Conservation (phyloP, 2,888 invertebrate species). For the Troides helena region DNA sequence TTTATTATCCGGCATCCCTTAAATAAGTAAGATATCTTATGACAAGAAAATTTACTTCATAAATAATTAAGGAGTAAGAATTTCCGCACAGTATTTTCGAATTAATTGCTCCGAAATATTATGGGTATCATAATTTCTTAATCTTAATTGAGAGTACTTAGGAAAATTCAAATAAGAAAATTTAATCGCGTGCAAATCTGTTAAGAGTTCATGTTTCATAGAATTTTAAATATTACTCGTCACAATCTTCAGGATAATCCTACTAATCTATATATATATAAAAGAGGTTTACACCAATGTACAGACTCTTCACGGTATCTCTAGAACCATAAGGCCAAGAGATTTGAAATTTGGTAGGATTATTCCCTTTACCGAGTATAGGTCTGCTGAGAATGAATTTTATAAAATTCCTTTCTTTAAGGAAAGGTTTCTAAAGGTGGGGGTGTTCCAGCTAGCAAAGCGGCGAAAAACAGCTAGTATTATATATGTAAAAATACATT, state of each 20-base stretch:
- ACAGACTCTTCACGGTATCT: no score
- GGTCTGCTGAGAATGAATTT: no score
- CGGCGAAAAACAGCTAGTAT: no score
- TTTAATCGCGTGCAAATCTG: conserved; percentile 69
- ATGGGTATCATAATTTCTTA: conserved; percentile 76
- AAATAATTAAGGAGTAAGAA: conserved; percentile 64
- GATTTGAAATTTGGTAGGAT: no score
- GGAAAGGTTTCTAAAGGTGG: no score
- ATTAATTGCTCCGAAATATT: conserved; percentile 75
- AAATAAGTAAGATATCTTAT: conserved; percentile 43
- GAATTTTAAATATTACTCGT: neutral
- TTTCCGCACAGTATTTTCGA: conserved; percentile 61
- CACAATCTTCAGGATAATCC: neutral
- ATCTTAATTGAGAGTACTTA: conserved; percentile 76
- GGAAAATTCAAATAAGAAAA: conserved; percentile 68
- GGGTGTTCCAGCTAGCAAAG: no score
- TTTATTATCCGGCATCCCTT: conserved; percentile 37
- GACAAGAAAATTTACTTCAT: conserved; percentile 46
- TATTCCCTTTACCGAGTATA: no score
- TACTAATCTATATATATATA: neutral
- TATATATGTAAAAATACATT: no score
- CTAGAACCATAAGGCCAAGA: no score
- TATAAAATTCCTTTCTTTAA: no score
- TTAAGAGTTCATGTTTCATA: conserved; percentile 4
- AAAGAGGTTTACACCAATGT: no score